These are phyloP conservation scores for Enchytraeus crypticus DNA, from an alignment of 2,888 invertebrate species.

Conservation along the genomic window DNA sequence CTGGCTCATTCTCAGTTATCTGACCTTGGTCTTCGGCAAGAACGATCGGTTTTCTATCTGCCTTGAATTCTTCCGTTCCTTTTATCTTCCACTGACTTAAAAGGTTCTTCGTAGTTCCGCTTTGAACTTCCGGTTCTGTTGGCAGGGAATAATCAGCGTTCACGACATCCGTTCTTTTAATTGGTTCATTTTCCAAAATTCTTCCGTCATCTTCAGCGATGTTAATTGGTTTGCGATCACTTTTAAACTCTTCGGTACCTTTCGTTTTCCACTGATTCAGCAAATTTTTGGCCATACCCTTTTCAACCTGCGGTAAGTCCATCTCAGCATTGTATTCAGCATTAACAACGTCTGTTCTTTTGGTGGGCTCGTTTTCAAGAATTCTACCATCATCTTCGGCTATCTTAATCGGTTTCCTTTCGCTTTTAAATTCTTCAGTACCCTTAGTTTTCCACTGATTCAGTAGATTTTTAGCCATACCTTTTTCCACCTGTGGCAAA, in stretches of 20 bases:
- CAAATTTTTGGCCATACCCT: background rate
- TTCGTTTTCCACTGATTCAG: background rate
- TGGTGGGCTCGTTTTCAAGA: constrained; percentile 18
- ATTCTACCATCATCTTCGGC: background rate
- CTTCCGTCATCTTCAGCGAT: constrained; percentile 6
- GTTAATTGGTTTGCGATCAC: background rate
- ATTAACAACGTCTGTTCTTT: constrained; percentile 15
- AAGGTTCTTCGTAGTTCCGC: background rate
- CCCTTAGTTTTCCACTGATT: background rate
- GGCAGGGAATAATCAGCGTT: background rate
- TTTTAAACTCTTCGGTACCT: background rate
- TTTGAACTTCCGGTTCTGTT: background rate
- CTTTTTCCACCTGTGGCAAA: background rate
- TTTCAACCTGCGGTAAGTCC: background rate
- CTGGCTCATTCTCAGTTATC: background rate
- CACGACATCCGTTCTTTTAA: constrained; percentile 13
- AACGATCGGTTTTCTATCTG: background rate
- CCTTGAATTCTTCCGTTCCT: background rate
- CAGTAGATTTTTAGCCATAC: background rate
- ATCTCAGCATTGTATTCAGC: too few relatives aligned
- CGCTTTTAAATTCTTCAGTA: background rate
- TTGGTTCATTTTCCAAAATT: constrained; percentile 19
- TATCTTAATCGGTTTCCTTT: background rate
- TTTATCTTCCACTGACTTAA: background rate
- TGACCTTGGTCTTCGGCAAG: background rate